Evolutionary conservation across 2,888 invertebrate species (phyloP).

Genomic region (Lacanobia oleracea): DNA sequence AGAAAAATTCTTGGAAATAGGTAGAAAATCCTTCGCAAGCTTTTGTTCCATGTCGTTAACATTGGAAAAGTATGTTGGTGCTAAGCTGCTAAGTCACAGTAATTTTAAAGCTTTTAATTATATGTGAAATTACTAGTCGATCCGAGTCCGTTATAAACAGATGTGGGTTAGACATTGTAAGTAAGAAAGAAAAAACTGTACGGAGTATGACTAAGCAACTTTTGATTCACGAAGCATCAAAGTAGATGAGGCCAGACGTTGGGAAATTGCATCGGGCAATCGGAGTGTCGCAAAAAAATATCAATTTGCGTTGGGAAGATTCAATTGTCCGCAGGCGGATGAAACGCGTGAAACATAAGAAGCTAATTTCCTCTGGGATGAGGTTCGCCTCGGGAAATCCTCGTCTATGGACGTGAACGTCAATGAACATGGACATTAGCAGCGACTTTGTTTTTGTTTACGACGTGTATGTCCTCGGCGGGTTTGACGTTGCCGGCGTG

Average conservation of each 20-base stretch:
- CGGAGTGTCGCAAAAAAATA: constrained; percentile 81
- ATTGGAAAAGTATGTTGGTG: constrained; percentile 25
- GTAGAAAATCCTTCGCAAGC: constrained; percentile 18
- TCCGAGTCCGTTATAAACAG: constrained; percentile 68
- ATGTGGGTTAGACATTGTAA: constrained; percentile 71
- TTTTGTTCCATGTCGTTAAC: constrained; percentile 14
- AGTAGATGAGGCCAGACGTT: constrained; percentile 66
- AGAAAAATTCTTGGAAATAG: constrained; percentile 24
- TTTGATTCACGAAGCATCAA: constrained; percentile 60
- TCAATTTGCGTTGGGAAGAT: constrained; percentile 80
- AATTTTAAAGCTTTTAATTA: constrained; percentile 54
- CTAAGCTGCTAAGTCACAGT: constrained; percentile 20
- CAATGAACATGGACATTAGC: constrained; percentile 66
- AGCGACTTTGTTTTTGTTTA: constrained; percentile 61
- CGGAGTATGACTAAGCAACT: constrained; percentile 64
- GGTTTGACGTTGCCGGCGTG: constrained; percentile 32
- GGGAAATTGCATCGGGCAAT: constrained; percentile 79
- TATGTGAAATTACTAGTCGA: constrained; percentile 62
- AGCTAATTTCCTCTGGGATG: constrained; percentile 86
- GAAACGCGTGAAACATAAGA: constrained; percentile 82
- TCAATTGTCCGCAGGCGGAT: constrained; percentile 79
- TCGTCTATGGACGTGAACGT: constrained; percentile 73
- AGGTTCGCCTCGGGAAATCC: constrained; percentile 78
- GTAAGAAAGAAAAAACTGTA: constrained; percentile 66
- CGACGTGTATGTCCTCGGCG: constrained; percentile 45